Base-by-base conservation (phyloP, 2,113 vertebrate genomes). In the Hipposideros armiger region DNA sequence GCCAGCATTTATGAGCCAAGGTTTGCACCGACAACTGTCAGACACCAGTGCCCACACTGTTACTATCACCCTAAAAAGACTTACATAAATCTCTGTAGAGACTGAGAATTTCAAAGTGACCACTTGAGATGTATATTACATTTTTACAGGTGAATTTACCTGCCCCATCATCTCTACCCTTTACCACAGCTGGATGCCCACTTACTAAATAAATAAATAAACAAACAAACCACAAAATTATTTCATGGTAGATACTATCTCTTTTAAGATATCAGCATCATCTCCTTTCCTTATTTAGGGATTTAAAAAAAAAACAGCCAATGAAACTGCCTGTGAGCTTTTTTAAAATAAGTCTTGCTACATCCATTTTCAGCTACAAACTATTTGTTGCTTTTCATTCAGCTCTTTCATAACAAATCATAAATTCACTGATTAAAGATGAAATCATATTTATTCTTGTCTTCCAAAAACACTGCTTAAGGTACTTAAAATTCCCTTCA, bases 361-460 rank as follows among this genome's bases (percentile, higher is more conserved):
- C 69, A 96, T 97, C 87, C 13, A 7, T 95, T 96, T 95, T 97
- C 93, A 97, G 92, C 95, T 92, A 91, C 96, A 98, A 96, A 94
- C 82, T 62, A 36, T 36, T 36, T 36, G 13, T 85, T 72, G 92
- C 87, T 78, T 96, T 97, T 94, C 96, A 95, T 95, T 96, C 80
- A 94, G 90, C 86, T 83, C 36, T 92, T 93, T 97, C 95, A 95
- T 89, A 96, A 89, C 81, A 95, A 95, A 66, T 87, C 95, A 94
- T 96, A 95, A 96, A 94, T 95, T 96, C 91, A 66, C 97, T 97
- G 91, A 98, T 97, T 94, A 89, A 96, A 97, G 93, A 93, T 96
- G 95, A 97, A 98, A 97, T 94, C 92, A 93, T 90, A 92, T 95
- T 91, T 95, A 97, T 97, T 97, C 90, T 95, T 95, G 60, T 84